Evolutionary conservation across 2,888 invertebrate species (phyloP).

Genomic region (Rotaria macrura): DNA sequence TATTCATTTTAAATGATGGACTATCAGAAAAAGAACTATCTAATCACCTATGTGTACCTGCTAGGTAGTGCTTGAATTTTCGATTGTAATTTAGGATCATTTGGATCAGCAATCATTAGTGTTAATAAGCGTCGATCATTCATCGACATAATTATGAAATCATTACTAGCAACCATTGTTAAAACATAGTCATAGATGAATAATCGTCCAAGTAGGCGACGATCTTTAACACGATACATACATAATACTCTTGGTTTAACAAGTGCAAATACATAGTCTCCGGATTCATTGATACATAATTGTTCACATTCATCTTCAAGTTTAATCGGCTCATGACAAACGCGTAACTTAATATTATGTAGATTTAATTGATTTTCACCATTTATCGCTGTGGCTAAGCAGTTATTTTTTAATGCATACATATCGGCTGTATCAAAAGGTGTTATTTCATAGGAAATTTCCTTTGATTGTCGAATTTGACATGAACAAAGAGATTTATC

Average conservation of each 20-base stretch:
- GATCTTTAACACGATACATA: conserved; percentile 21
- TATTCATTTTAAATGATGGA: no score
- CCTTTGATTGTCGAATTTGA: not conserved
- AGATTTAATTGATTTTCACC: not conserved
- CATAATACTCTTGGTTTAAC: not conserved
- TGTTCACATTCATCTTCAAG: not conserved
- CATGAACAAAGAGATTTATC: not conserved
- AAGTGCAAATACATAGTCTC: conserved; percentile 1
- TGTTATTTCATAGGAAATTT: not conserved
- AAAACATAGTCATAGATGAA: not conserved
- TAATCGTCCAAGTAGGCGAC: not conserved
- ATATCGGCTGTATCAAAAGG: not conserved
- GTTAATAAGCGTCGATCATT: conserved; percentile 24
- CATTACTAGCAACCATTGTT: not conserved
- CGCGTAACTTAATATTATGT: not conserved
- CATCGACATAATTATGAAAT: conserved; percentile 13
- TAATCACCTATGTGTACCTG: not conserved
- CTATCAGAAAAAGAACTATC: no score
- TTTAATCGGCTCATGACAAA: not conserved
- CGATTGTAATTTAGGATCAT: not conserved
- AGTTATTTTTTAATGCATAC: not conserved
- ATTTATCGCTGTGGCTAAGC: not conserved
- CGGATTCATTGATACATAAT: not conserved
- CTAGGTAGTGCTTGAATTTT: not conserved
- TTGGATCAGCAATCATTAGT: conserved; percentile 20